phyloP scores from a whole-genome alignment of 2,113 vertebrate genomes.

The Monopterus albus region DNA sequence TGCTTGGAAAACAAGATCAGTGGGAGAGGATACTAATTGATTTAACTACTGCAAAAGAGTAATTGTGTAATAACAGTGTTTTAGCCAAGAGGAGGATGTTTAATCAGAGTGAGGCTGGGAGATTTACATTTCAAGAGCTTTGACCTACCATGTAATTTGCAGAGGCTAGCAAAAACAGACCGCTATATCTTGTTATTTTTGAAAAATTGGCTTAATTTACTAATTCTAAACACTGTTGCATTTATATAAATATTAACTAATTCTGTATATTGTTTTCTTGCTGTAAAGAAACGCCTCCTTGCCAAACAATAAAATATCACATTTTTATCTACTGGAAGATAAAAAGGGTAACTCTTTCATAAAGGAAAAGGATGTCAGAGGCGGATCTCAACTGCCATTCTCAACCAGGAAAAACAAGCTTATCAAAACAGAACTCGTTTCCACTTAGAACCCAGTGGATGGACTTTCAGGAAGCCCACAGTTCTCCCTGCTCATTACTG shows the following conservation, averaged over 20 bases:
- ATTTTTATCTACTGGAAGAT: conserved; percentile 20
- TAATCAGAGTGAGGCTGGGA: conserved; percentile 15
- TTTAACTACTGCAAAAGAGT: conserved; percentile 48
- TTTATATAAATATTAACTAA: neutral
- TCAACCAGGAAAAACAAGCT: conserved; percentile 75
- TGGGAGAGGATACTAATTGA: conserved; percentile 39
- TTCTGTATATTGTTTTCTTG: neutral
- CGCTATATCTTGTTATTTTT: neutral
- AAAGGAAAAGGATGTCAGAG: conserved; percentile 77
- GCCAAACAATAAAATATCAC: conserved; percentile 2
- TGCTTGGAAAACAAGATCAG: conserved; percentile 58
- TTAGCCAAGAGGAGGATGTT: conserved; percentile 21
- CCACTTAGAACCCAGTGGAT: conserved; percentile 76
- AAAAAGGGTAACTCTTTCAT: conserved; percentile 36
- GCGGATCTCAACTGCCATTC: conserved; percentile 34
- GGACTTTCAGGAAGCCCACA: conserved; percentile 77
- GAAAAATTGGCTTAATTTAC: neutral
- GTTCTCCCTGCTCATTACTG: conserved; percentile 78
- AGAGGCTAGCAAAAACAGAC: conserved; percentile 6
- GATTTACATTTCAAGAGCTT: conserved; percentile 30
- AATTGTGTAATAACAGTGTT: conserved; percentile 45
- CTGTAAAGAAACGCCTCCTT: neutral
- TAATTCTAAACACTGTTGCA: neutral
- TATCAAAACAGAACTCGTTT: conserved; percentile 83
- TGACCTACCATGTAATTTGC: conserved; percentile 26